Base-by-base conservation (phyloP, 1,140 invertebrate species). In the Tetramorium parvispinum region DNA sequence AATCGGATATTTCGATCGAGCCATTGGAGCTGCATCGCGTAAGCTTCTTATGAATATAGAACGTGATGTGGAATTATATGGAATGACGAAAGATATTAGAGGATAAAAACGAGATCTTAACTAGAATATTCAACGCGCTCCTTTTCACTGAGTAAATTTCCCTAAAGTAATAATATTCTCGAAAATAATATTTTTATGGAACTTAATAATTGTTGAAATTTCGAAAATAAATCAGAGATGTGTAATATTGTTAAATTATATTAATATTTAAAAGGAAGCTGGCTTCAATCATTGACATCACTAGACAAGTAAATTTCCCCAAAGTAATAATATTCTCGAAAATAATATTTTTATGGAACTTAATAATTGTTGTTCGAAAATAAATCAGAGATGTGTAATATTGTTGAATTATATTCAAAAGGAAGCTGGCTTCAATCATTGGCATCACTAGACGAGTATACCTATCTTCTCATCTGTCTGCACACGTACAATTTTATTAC, bases 21-120 rank as follows among this genome's bases (percentile, higher is more conserved):
- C 16, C 37, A 7, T 32, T 2, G 75, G 40, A 46, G 37, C 21
- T 4, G 57, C 65, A 6, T 70, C 51, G 68, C 11, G 68, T 59
- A 82, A 83, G 53, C 68, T 83, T 75, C 68, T 83, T 75, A 75
- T 59, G n/a, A 82, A 32, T 59, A 43, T 59, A 46, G n/a, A 75
- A 75, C 40, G 18, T 49, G 40, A 73, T 40, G 24, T 46, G 68
- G 51, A 61, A 49, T 83, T 83, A 73, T 75, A 13, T 13, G 68
- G 27, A 49, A 49, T 63, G 61, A 51, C 24, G 13, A 49, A 59
- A 40, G 18, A 71, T 73, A 59, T 55, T 75, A 24, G 53, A 49
- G 37, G 40, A 83, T 59, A 61, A 61, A 75, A 16, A 32, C 18
- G 27, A 27, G 18, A 21, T 73, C 21, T 13, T 73, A 32, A 75